phyloP scores from a whole-genome alignment of 1,140 invertebrate species.

The Bombyx mandarina region DNA sequence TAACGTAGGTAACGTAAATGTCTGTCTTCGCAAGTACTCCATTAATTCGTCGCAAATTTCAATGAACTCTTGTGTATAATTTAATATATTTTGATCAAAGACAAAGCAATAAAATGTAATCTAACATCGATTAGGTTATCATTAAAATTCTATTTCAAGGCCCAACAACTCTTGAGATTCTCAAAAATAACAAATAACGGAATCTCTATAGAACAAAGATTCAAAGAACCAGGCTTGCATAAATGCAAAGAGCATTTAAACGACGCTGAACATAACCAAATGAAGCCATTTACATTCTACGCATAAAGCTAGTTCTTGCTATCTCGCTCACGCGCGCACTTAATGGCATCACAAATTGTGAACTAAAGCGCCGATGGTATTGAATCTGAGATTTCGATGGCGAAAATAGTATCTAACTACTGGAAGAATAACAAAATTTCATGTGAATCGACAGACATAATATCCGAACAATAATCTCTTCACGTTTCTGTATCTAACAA shows the following conservation, averaged over 20 bases:
- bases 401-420: slow-evolving; percentile 27
- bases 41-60: no score
- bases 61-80: no score
- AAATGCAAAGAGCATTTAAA: slow-evolving; percentile 59
- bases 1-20: no score
- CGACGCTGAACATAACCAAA: slow-evolving; percentile 54
- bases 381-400: slow-evolving; percentile 34
- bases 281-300: slow-evolving; percentile 67
- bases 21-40: no score
- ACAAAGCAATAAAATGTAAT: no score
- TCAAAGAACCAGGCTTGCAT: slow-evolving; percentile 40
- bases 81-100: no score
- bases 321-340: slow-evolving; percentile 38
- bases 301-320: slow-evolving; percentile 26
- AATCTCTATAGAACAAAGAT: slow-evolving; percentile 25
- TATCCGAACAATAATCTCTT: slow-evolving; percentile 35
- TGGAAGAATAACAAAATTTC: slow-evolving; percentile 59
- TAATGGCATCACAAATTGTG: slow-evolving; percentile 62
- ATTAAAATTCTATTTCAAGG: no score
- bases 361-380: slow-evolving; percentile 37
- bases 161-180: no score
- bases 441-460: slow-evolving; percentile 37
- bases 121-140: no score
- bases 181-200: no score
- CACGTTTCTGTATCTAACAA: slow-evolving; percentile 33